phyloP scores from a whole-genome alignment of 2,797 vertebrate species.

The Myotis pilosus region DNA sequence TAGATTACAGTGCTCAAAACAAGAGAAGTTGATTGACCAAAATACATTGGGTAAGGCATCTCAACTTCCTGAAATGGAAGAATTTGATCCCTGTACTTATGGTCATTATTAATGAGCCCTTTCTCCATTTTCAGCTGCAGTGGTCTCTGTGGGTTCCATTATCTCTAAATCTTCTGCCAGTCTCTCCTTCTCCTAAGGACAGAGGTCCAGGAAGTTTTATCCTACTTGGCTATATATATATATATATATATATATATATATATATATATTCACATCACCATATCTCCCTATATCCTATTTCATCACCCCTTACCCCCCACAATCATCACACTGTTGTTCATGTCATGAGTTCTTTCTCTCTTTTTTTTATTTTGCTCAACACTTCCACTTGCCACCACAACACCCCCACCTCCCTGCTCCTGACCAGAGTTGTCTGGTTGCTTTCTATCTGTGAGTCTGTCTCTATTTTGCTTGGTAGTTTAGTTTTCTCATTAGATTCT shows the following conservation, averaged over 20 bases:
- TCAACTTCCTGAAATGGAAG: slow-evolving; percentile 48
- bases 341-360: background rate
- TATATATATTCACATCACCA: no score
- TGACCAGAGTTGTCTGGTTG: background rate
- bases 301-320: no score
- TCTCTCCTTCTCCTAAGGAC: slow-evolving; percentile 85
- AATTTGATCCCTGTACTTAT: slow-evolving; percentile 68
- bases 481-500: background rate
- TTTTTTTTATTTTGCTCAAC: background rate
- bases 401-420: background rate
- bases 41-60: slow-evolving; percentile 66
- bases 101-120: slow-evolving; percentile 78
- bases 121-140: slow-evolving; percentile 52
- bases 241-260: no score
- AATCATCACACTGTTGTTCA: background rate
- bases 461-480: background rate
- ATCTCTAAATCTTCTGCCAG: slow-evolving; percentile 65
- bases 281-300: background rate
- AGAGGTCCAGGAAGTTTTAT: slow-evolving; percentile 91
- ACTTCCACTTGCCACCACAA: background rate
- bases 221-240: no score
- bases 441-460: background rate
- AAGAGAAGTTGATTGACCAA: slow-evolving; percentile 47
- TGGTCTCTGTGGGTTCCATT: background rate
- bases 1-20: slow-evolving; percentile 25